Conservation (phyloP, 2,797 vertebrate species). For the Tenualosa thibaudeaui region DNA sequence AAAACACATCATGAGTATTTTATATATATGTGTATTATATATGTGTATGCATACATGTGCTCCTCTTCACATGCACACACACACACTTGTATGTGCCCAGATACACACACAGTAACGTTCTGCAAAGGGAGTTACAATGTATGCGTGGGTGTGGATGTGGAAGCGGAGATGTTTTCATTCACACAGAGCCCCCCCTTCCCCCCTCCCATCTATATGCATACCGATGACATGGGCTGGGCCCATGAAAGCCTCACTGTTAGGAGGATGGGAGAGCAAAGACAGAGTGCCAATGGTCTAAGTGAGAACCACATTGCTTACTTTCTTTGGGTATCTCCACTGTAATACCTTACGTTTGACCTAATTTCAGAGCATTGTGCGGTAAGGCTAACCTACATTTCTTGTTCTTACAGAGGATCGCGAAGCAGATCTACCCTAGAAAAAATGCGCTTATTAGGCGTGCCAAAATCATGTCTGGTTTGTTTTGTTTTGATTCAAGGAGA, state of each 20-base stretch:
- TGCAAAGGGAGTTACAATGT: not conserved
- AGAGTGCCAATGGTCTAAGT: not conserved
- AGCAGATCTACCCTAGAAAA: not conserved
- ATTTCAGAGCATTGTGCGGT: not conserved
- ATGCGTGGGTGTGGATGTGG: not conserved
- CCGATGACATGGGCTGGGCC: not conserved
- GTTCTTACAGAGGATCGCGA: not conserved
- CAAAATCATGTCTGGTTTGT: not conserved
- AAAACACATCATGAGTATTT: conserved; percentile 26
- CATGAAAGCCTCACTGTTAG: conserved; percentile 18
- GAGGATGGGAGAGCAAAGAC: not conserved
- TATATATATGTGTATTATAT: too few species aligned
- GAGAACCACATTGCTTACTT: not conserved
- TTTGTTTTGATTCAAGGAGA: conserved; percentile 10
- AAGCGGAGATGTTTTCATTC: not conserved
- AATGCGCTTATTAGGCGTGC: not conserved
- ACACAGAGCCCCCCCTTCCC: not conserved
- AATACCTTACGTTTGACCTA: not conserved
- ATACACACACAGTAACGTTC: not conserved
- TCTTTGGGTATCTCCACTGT: not conserved
- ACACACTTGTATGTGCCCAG: not conserved
- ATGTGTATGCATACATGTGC: too few species aligned
- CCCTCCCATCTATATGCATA: not conserved
- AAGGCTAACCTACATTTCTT: not conserved
- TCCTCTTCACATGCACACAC: not conserved